phyloP scores from a whole-genome alignment of 2,888 invertebrate species.

The Geotrupes spiniger region DNA sequence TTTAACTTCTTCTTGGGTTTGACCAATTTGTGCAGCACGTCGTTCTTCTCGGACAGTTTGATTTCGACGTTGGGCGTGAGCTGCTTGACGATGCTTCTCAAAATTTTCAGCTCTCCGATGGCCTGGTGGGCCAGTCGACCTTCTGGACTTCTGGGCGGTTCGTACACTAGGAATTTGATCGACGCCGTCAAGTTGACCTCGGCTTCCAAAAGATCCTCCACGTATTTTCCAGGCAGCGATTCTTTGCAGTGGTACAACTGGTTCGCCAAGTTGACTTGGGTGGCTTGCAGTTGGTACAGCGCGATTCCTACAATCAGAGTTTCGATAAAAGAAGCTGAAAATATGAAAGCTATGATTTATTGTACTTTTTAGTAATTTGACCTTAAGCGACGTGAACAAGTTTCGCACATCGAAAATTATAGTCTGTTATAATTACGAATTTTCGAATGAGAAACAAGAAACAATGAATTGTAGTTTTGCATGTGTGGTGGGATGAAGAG shows the following conservation, averaged over 20 bases:
- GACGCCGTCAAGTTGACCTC: slow-evolving; percentile 61
- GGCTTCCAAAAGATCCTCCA: slow-evolving; percentile 57
- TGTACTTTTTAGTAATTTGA: too few relatives aligned
- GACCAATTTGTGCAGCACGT: slow-evolving; percentile 3
- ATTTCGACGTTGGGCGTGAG: slow-evolving; percentile 4
- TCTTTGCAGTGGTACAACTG: slow-evolving; percentile 60
- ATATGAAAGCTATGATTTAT: too few relatives aligned
- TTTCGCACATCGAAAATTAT: too few relatives aligned
- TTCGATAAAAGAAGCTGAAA: too few relatives aligned
- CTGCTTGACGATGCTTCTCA: slow-evolving; percentile 18
- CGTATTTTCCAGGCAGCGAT: slow-evolving; percentile 56
- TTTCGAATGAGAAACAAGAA: too few relatives aligned
- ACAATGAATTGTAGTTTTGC: too few relatives aligned
- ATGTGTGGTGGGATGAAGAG: too few relatives aligned
- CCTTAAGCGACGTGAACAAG: too few relatives aligned
- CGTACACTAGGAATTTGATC: slow-evolving; percentile 65
- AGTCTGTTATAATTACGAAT: too few relatives aligned
- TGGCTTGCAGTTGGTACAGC: slow-evolving; percentile 71
- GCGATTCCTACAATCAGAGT: slow-evolving; percentile 63
- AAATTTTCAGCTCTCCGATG: slow-evolving; percentile 23
- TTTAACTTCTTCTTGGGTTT: not conserved
- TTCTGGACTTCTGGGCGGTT: slow-evolving; percentile 70
- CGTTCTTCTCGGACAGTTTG: slow-evolving; percentile 9
- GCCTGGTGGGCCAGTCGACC: slow-evolving; percentile 67
- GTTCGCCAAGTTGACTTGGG: slow-evolving; percentile 63